These are phyloP conservation scores for Syrphus vitripennis DNA, from an alignment of 2,888 invertebrate species.

Conservation along the genomic window DNA sequence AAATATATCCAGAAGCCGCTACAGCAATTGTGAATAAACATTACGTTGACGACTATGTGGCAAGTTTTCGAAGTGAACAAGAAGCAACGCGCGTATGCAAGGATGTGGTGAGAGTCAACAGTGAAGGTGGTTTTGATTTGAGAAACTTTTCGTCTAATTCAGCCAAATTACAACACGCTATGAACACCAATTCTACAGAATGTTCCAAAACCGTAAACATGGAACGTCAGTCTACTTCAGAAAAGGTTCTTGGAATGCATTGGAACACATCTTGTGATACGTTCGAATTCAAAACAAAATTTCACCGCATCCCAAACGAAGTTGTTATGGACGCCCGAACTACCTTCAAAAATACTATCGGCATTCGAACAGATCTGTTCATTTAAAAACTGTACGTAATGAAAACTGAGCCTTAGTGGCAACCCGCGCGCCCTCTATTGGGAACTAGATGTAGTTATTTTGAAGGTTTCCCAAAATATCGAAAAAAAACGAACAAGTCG, in stretches of 20 bases:
- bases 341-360: no score
- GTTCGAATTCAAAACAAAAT: conserved; percentile 50
- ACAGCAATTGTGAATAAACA: neutral
- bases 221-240: neutral
- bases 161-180: neutral
- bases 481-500: no score
- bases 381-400: no score
- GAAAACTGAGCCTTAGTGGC: no score
- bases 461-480: no score
- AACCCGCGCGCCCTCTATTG: no score
- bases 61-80: conserved; percentile 7
- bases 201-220: neutral
- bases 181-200: neutral
- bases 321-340: no score
- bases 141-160: conserved; percentile 29
- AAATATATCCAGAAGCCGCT: no score
- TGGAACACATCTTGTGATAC: conserved; percentile 65
- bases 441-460: no score
- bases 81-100: conserved; percentile 34
- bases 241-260: conserved; percentile 53
- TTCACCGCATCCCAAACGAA: neutral
- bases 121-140: neutral
- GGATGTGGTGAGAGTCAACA: conserved; percentile 4
- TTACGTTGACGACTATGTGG: neutral
- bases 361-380: no score